A percentile compares a stretch with the other conserved stretches of the same genome.
phyloP scores from a whole-genome alignment of 1,140 invertebrate species.

The Drosophila azteca region DNA sequence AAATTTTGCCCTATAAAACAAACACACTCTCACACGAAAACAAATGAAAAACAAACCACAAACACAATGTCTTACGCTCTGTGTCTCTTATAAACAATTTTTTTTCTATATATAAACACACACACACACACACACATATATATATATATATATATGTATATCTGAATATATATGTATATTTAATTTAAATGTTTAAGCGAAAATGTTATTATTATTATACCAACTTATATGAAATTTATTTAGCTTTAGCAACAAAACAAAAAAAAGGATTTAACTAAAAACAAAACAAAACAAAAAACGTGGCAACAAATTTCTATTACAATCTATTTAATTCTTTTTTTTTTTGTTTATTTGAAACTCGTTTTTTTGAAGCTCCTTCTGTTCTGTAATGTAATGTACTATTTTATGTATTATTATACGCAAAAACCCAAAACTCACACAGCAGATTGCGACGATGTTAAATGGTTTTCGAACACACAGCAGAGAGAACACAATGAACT shows the following conservation, averaged over 20 bases:
- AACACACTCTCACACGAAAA: constrained; percentile 13
- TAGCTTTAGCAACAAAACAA: constrained; percentile 75
- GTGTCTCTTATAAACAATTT: constrained; percentile 63
- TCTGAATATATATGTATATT: constrained; percentile 33
- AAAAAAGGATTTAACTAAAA: constrained; percentile 45
- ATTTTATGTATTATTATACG: constrained; percentile 6
- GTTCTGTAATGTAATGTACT: constrained; percentile 34
- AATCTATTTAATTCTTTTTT: constrained; percentile 32
- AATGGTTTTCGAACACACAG: constrained; percentile 31
- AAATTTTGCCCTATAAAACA: constrained; percentile 24
- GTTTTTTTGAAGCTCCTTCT: constrained; percentile 32
- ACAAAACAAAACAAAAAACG: constrained; percentile 57
- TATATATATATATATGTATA: constrained; percentile 9
- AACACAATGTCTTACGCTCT: constrained; percentile 64
- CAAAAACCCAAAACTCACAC: constrained; percentile 33
- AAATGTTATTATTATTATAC: constrained; percentile 79
- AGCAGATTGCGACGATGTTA: constrained; percentile 30
- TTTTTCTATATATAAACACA: constrained; percentile 38
- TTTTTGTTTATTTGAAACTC: constrained; percentile 51
- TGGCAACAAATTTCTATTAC: constrained; percentile 72
- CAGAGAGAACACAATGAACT: constrained; percentile 79
- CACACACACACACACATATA: constrained; percentile 43
- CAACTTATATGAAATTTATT: constrained; percentile 80
- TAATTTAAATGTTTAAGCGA: constrained; percentile 67
- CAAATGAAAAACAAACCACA: constrained; percentile 5